Evolutionary conservation across 2,888 invertebrate genomes (phyloP).

Genomic region (Seira ritae): DNA sequence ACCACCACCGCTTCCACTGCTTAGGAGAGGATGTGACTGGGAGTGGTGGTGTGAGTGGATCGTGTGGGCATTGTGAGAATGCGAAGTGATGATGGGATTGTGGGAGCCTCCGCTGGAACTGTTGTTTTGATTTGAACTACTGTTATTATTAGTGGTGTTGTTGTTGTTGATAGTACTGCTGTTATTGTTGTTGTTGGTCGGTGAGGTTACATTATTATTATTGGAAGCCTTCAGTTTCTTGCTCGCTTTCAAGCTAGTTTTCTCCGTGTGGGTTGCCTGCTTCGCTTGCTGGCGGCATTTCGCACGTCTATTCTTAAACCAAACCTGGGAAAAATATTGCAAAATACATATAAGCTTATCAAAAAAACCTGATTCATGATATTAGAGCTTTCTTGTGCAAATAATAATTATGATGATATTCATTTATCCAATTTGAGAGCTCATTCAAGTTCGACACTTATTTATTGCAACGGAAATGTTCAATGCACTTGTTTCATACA

Average conservation of each 20-base stretch:
- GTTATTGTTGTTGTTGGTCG: constrained; percentile 60
- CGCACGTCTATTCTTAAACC: constrained; percentile 85
- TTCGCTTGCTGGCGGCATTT: constrained; percentile 83
- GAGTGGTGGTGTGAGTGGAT: constrained; percentile 57
- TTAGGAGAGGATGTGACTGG: constrained; percentile 30
- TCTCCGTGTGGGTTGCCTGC: constrained; percentile 75
- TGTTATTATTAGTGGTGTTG: constrained; percentile 37
- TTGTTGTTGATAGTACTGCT: constrained; percentile 37
- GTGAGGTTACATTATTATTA: constrained; percentile 52
- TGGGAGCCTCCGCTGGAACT: constrained; percentile 38
- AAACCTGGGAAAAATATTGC: too few relatives aligned
- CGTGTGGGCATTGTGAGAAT: constrained; percentile 54
- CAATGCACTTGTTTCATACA: constrained; percentile 1
- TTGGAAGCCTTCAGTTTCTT: constrained; percentile 70
- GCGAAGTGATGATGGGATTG: constrained; percentile 46
- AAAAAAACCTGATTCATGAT: not conserved
- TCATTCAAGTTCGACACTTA: too few relatives aligned
- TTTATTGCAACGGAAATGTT: constrained; percentile 35
- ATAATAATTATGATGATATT: not conserved
- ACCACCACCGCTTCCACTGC: constrained; percentile 46
- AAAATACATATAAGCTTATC: too few relatives aligned
- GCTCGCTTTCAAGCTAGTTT: constrained; percentile 66
- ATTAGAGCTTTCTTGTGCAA: too few relatives aligned
- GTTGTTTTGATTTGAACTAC: constrained; percentile 43
- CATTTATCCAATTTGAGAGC: too few relatives aligned